Conservation (phyloP, 1,140 invertebrate species). For the Epicauta chinensis region DNA sequence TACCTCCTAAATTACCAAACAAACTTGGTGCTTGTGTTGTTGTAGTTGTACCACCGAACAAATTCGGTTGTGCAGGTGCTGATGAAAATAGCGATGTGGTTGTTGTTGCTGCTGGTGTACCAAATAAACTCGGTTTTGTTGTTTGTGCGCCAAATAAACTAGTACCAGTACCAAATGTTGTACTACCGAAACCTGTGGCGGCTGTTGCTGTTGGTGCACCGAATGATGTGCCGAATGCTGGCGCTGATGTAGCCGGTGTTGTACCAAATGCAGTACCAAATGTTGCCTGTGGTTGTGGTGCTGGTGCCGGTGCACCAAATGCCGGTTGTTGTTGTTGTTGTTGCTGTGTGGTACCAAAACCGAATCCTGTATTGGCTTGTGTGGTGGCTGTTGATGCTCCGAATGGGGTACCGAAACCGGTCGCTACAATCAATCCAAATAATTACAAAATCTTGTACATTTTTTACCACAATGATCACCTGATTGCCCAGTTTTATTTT, state of each 20-base stretch:
- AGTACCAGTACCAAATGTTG: constrained; percentile 42
- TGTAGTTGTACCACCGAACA: constrained; percentile 25
- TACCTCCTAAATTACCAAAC: constrained; percentile 24
- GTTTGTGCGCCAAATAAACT: constrained; percentile 41
- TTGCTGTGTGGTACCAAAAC: constrained; percentile 18
- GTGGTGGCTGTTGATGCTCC: constrained; percentile 23
- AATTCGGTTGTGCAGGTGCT: constrained; percentile 26
- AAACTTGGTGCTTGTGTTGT: constrained; percentile 41
- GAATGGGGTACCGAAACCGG: constrained; percentile 33
- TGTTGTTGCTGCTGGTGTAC: constrained; percentile 33
- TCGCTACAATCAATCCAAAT: too few species aligned
- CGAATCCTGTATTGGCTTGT: constrained; percentile 21
- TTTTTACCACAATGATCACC: too few species aligned
- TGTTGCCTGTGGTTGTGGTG: constrained; percentile 9
- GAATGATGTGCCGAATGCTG: constrained; percentile 41
- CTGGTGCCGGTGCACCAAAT: constrained; percentile 13
- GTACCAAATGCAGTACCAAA: constrained; percentile 44
- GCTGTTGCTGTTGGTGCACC: constrained; percentile 32
- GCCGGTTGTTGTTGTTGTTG: constrained; percentile 19
- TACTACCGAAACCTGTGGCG: constrained; percentile 32
- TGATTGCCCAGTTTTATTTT: too few species aligned
- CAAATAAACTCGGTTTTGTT: constrained; percentile 39
- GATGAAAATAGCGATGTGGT: constrained; percentile 42
- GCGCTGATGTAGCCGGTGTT: constrained; percentile 37
- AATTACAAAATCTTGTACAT: too few species aligned